A percentile compares a stretch with the other conserved stretches of the same genome.
phyloP scores from a whole-genome alignment of 2,888 invertebrate genomes.

The Oxystoma pomonae region DNA sequence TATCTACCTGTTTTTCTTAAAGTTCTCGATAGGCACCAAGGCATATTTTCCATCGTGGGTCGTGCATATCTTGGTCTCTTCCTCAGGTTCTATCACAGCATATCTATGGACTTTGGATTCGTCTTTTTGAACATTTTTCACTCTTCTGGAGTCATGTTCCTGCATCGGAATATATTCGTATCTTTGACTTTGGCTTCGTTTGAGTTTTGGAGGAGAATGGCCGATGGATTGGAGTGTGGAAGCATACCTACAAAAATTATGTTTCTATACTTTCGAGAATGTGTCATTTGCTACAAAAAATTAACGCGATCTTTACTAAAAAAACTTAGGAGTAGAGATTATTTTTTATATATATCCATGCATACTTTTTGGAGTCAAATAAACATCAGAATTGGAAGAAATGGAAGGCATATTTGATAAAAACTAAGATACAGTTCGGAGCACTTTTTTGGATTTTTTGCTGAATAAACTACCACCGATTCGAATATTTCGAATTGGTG shows the following conservation, averaged over 20 bases:
- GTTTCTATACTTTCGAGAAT: too few species aligned
- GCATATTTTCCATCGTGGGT: conserved; percentile 36
- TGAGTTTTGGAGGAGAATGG: conserved; percentile 46
- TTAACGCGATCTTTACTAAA: too few species aligned
- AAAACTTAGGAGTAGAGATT: too few species aligned
- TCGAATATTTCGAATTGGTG: too few species aligned
- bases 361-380: too few species aligned
- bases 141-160: conserved; percentile 38
- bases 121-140: not conserved
- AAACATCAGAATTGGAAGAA: too few species aligned
- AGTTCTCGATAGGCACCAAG: conserved; percentile 37
- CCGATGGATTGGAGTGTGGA: not conserved
- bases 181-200: conserved; percentile 44
- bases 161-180: conserved; percentile 57
- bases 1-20: conserved; percentile 46
- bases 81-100: conserved; percentile 63
- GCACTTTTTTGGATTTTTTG: too few species aligned
- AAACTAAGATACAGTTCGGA: too few species aligned
- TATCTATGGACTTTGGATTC: conserved; percentile 48
- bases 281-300: too few species aligned
- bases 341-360: too few species aligned
- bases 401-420: too few species aligned
- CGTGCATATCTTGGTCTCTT: conserved; percentile 46
- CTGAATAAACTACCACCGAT: too few species aligned
- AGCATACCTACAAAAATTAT: not conserved